These are phyloP conservation scores for Scopus umbretta DNA, from an alignment of 2,113 vertebrate species.

Conservation along the genomic window DNA sequence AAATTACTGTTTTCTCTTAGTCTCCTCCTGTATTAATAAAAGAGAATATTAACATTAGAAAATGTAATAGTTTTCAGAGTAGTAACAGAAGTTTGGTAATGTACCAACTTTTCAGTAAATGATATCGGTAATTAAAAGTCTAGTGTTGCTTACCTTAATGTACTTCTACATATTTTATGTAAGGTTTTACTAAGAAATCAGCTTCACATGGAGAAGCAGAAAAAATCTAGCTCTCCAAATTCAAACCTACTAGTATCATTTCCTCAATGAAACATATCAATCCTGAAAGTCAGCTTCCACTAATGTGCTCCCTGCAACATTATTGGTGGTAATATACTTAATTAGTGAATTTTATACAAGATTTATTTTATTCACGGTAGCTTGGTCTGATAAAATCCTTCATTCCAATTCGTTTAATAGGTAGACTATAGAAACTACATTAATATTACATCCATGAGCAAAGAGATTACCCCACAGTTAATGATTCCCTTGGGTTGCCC, in stretches of 20 bases:
- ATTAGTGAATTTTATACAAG: constrained; percentile 64
- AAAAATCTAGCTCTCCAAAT: constrained; percentile 3
- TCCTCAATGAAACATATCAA: constrained; percentile 69
- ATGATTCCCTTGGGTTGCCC: neutral
- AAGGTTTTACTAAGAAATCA: constrained; percentile 64
- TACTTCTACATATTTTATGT: constrained; percentile 63
- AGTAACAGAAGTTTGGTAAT: constrained; percentile 59
- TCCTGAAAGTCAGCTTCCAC: constrained; percentile 62
- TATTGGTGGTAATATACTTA: constrained; percentile 66
- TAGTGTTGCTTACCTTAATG: constrained; percentile 64
- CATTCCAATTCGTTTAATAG: constrained; percentile 51
- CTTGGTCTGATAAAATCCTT: constrained; percentile 53
- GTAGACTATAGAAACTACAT: constrained; percentile 40
- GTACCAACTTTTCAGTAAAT: constrained; percentile 46
- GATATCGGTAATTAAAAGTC: constrained; percentile 15
- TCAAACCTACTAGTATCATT: constrained; percentile 14
- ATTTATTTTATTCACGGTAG: constrained; percentile 57
- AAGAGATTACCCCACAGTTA: constrained; percentile 19
- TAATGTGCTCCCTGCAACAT: constrained; percentile 64
- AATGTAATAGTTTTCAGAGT: constrained; percentile 4
- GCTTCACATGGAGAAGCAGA: constrained; percentile 13
- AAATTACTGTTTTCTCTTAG: constrained; percentile 35
- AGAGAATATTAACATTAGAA: constrained; percentile 56
- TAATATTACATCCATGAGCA: constrained; percentile 41
- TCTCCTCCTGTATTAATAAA: constrained; percentile 56